phyloP scores from a whole-genome alignment of 1,140 invertebrate genomes.

The Harpegnathos saltator region DNA sequence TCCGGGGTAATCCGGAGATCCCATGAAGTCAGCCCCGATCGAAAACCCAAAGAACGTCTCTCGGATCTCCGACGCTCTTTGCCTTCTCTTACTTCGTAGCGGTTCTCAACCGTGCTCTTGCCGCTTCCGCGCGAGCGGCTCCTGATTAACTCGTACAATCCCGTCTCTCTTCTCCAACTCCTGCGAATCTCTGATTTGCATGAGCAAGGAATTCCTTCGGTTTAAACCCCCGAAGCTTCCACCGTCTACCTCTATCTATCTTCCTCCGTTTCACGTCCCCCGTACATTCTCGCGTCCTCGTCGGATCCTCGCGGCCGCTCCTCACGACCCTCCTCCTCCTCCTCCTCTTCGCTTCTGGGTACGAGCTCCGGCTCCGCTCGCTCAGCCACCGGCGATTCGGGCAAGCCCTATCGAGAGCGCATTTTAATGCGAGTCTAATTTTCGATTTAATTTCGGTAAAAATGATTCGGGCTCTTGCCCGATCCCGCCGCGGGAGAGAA shows the following conservation, averaged over 20 bases:
- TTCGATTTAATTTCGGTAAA: constrained; percentile 85
- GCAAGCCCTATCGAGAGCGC: constrained; percentile 78
- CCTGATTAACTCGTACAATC: constrained; percentile 80
- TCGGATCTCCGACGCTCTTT: constrained; percentile 38
- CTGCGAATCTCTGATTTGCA: constrained; percentile 80
- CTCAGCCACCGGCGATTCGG: constrained; percentile 77
- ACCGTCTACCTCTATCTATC: constrained; percentile 53
- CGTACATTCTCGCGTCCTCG: constrained; percentile 31
- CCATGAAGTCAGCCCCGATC: constrained; percentile 1
- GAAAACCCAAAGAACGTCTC: constrained; percentile 43
- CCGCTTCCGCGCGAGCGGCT: constrained; percentile 73
- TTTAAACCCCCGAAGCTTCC: constrained; percentile 74
- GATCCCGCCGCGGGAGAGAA: constrained; percentile 66
- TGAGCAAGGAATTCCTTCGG: constrained; percentile 81
- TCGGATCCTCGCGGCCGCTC: constrained; percentile 35
- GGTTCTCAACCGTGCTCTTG: constrained; percentile 68
- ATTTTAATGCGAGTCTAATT: constrained; percentile 84
- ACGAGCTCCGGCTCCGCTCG: constrained; percentile 57
- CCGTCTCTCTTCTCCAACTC: constrained; percentile 59
- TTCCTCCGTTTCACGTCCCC: constrained; percentile 24
- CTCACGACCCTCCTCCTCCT: constrained; percentile 51
- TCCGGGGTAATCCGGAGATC: not conserved
- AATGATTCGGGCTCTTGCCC: constrained; percentile 78
- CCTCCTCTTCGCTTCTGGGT: constrained; percentile 50
- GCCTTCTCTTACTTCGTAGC: constrained; percentile 70